phyloP scores from a whole-genome alignment of 2,888 invertebrate species.

The Ichneumoninae sp. region DNA sequence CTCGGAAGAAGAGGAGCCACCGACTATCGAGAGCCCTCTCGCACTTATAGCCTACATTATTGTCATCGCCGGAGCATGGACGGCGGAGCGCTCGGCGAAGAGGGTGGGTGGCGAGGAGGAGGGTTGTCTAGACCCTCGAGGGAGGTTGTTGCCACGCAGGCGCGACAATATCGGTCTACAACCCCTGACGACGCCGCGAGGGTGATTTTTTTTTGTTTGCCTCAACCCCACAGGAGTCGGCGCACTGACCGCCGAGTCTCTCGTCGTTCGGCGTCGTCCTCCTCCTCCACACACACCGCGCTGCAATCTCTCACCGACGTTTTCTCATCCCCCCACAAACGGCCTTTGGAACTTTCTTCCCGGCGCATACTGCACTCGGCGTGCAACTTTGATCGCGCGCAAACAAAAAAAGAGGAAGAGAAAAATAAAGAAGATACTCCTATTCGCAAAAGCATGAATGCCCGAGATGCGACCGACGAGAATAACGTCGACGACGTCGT shows the following conservation, averaged over 20 bases:
- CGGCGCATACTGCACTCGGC: constrained; percentile 36
- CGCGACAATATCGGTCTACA: constrained; percentile 78
- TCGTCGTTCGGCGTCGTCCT: constrained; percentile 27
- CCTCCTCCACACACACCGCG: constrained; percentile 7
- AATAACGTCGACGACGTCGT: constrained; percentile 40
- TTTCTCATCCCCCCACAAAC: constrained; percentile 56
- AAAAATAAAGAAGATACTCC: background rate
- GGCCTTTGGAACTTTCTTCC: constrained; percentile 26
- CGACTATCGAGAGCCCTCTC: constrained; percentile 23
- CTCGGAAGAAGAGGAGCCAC: background rate
- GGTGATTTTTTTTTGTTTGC: constrained; percentile 51
- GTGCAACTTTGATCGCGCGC: constrained; percentile 12
- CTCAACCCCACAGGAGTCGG: constrained; percentile 66
- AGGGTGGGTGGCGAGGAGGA: constrained; percentile 25
- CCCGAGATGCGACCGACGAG: constrained; percentile 31
- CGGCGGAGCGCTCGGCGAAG: constrained; percentile 16
- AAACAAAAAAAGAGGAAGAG: background rate
- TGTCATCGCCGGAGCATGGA: constrained; percentile 49
- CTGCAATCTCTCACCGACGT: constrained; percentile 25
- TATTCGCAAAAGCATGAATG: constrained; percentile 41
- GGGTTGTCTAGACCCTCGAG: constrained; percentile 64
- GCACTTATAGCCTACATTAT: constrained; percentile 61
- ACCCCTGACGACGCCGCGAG: constrained; percentile 61
- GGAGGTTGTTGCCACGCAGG: constrained; percentile 69
- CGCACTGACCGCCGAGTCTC: constrained; percentile 65